Evolutionary conservation across 2,113 vertebrate species (phyloP).

Genomic region (Conger conger): DNA sequence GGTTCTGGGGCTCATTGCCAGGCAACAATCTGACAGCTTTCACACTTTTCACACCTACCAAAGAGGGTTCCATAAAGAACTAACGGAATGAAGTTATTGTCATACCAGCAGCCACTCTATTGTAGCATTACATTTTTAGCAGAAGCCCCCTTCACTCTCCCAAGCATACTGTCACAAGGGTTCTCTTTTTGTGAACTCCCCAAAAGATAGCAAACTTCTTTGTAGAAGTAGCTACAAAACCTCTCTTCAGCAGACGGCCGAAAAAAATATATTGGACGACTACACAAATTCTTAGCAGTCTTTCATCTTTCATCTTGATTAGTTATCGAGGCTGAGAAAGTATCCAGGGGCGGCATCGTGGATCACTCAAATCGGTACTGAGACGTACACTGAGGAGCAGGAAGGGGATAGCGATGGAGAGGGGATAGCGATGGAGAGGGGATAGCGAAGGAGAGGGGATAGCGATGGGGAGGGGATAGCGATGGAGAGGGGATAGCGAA

Average conservation of each 20-base stretch:
- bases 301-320: background rate
- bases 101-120: background rate
- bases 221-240: background rate
- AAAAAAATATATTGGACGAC: background rate
- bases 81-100: background rate
- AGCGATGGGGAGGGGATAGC: too few relatives aligned
- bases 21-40: too few relatives aligned
- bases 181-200: background rate
- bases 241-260: background rate
- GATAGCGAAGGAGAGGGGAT: too few relatives aligned
- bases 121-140: background rate
- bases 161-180: background rate
- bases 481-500: background rate
- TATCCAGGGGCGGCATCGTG: background rate
- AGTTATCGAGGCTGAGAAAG: background rate
- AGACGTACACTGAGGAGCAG: constrained; percentile 13
- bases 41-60: too few relatives aligned
- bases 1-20: too few relatives aligned
- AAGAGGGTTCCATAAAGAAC: too few relatives aligned
- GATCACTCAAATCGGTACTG: background rate
- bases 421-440: too few relatives aligned
- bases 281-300: background rate
- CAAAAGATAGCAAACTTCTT: background rate
- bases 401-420: background rate
- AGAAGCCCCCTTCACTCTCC: background rate